Evolutionary conservation across 2,888 invertebrate genomes (phyloP), one percentile per base, ranked within the genome.

Genomic region (Rhamnusium bicolor): DNA sequence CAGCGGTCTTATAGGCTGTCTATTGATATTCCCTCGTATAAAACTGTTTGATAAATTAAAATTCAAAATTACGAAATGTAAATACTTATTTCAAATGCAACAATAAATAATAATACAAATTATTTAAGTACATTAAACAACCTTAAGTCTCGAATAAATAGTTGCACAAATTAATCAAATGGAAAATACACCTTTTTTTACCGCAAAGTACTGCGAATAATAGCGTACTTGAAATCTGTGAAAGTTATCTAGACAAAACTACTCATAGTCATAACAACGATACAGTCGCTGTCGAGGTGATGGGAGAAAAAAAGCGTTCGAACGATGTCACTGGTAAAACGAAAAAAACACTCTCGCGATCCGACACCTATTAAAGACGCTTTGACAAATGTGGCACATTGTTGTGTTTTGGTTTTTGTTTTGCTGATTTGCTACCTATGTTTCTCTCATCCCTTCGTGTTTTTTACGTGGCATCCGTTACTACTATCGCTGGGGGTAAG

Each of bases 401-500:
- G 80, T 56, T 80, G 80, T 69, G 63, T 80, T 29, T 40, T 84
- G 5, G 51, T 79, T 16, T 84, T 77, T 72, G 79, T 79, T 29
- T 72, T 77, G 49, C 47, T 82, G 7, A 73, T 84, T 51, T 70
- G 81, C 12, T 82, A 79, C 47, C 72, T 83, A 63, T 78, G 81
- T 65, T 76, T 83, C 49, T 58, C 72, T n/a, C 75, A 73, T 16
- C 82, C 82, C 1, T 81, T 84, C 63, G 79, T 72, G 19, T 83
- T 84, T 72, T 84, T 84, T 58, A 83, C 82, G 12, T 84, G 84
- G 84, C 84, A 84, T 66, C 83, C 84, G 6, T 63, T 84, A 12
- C 72, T 84, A 14, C 68, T 84, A 70, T 79, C 81, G 16, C 53
- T 82, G 27, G 84, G 84, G 74, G 84, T 84, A 78, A 83, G 83